Percentiles rank a stretch among this genome's conserved stretches.
Conservation (phyloP, 2,888 invertebrate species). For the Plebejus argus region DNA sequence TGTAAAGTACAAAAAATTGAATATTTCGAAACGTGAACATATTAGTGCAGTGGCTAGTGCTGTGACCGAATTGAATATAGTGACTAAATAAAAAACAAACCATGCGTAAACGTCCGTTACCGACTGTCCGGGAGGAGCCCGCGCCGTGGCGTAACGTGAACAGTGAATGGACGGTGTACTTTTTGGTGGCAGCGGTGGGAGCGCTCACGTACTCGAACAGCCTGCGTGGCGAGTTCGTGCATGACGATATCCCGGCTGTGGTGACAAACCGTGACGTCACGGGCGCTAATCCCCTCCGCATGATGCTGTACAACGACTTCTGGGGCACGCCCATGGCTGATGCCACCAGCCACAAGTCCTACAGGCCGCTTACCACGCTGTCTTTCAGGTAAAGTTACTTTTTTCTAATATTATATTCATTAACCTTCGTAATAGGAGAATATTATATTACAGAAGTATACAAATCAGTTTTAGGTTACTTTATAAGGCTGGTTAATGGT, state of each 20-base stretch:
- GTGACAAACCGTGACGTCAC: conserved; percentile 90
- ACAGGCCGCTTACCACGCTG: conserved; percentile 90
- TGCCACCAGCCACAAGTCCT: conserved; percentile 91
- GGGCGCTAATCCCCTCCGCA: conserved; percentile 82
- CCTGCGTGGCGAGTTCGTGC: conserved; percentile 90
- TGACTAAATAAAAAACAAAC: not conserved
- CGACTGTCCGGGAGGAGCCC: conserved; percentile 73
- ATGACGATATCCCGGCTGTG: conserved; percentile 93
- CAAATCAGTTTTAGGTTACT: too few relatives aligned
- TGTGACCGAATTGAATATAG: conserved; percentile 17
- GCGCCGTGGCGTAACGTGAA: conserved; percentile 56
- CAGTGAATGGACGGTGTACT: conserved; percentile 82
- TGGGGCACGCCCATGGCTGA: conserved; percentile 96
- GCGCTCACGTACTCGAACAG: conserved; percentile 87
- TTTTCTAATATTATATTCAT: too few relatives aligned
- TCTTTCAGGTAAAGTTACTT: conserved; percentile 88
- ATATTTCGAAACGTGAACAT: not conserved
- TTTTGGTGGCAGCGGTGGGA: conserved; percentile 84
- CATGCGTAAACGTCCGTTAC: conserved; percentile 75
- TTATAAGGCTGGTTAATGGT: too few relatives aligned
- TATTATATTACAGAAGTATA: too few relatives aligned
- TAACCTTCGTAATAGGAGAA: too few relatives aligned
- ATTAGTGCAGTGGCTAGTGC: conserved; percentile 5
- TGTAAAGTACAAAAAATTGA: not conserved
- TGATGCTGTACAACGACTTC: conserved; percentile 89